Percentiles rank a stretch among this genome's conserved stretches.
phyloP scores from a whole-genome alignment of 2,797 vertebrate genomes.

The Pipistrellus pipistrellus region DNA sequence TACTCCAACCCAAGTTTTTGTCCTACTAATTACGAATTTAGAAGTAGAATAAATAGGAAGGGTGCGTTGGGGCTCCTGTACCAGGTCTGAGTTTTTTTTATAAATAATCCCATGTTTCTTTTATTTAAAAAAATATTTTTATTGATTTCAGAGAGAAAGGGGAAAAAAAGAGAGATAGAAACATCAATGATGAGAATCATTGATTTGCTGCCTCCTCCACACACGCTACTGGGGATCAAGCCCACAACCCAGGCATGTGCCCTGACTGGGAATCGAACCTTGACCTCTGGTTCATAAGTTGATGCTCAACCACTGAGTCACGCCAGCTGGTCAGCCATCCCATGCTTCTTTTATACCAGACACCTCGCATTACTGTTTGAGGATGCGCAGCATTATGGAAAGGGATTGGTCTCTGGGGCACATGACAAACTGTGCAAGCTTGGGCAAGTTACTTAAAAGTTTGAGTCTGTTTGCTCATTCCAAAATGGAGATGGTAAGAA shows the following conservation, averaged over 20 bases:
- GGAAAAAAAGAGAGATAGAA: too few relatives aligned
- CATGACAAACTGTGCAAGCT: neutral
- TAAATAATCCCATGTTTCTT: neutral
- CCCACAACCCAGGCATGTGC: too few relatives aligned
- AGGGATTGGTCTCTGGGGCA: neutral
- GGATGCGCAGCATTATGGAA: neutral
- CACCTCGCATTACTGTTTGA: rapidly evolving
- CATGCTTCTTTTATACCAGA: too few relatives aligned
- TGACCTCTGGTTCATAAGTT: too few relatives aligned
- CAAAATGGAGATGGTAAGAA: neutral
- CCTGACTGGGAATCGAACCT: too few relatives aligned
- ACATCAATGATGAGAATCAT: too few relatives aligned
- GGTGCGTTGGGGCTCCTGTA: neutral
- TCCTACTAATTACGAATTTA: neutral
- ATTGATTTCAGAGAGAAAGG: too few relatives aligned
- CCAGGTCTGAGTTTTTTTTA: neutral
- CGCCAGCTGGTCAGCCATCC: too few relatives aligned
- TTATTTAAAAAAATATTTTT: too few relatives aligned
- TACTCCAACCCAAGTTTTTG: neutral
- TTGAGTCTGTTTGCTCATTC: neutral
- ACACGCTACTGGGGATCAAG: too few relatives aligned
- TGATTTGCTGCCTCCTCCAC: too few relatives aligned
- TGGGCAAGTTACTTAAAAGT: neutral
- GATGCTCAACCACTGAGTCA: too few relatives aligned
- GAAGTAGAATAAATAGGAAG: neutral